phyloP scores from a whole-genome alignment of 2,797 vertebrate species.

The Paguma larvata region DNA sequence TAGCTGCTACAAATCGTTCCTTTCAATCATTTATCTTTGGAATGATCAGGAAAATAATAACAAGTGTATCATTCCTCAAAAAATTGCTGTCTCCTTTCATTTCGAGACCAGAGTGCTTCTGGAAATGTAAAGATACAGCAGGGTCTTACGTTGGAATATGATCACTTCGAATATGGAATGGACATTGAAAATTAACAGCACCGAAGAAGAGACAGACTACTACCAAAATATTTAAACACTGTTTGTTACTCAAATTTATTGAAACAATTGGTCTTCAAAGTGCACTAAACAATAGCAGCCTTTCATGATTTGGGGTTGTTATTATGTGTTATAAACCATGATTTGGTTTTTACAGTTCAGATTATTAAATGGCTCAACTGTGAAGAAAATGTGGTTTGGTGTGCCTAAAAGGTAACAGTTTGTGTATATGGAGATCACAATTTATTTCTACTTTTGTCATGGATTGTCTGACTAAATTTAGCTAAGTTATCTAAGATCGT shows the following conservation, averaged over 20 bases:
- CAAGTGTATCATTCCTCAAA: background rate
- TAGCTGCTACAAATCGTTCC: background rate
- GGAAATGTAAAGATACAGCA: background rate
- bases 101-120: background rate
- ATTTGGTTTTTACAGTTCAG: conserved; percentile 4
- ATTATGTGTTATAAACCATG: background rate
- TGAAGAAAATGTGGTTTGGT: background rate
- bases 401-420: background rate
- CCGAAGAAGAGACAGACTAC: background rate
- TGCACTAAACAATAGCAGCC: background rate
- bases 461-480: conserved; percentile 43
- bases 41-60: conserved; percentile 25
- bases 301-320: background rate
- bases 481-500: background rate
- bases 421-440: background rate
- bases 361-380: background rate
- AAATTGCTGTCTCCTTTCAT: background rate
- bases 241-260: background rate
- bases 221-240: background rate
- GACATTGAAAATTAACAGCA: background rate
- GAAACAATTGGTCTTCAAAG: conserved; percentile 21
- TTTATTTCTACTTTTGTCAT: background rate
- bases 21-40: background rate
- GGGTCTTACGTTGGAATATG: background rate
- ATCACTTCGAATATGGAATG: background rate